Percentiles rank a stretch among this genome's conserved stretches.
Evolutionary conservation across 2,888 invertebrate genomes (phyloP).

Genomic region (Lasioglossum oenotherae): DNA sequence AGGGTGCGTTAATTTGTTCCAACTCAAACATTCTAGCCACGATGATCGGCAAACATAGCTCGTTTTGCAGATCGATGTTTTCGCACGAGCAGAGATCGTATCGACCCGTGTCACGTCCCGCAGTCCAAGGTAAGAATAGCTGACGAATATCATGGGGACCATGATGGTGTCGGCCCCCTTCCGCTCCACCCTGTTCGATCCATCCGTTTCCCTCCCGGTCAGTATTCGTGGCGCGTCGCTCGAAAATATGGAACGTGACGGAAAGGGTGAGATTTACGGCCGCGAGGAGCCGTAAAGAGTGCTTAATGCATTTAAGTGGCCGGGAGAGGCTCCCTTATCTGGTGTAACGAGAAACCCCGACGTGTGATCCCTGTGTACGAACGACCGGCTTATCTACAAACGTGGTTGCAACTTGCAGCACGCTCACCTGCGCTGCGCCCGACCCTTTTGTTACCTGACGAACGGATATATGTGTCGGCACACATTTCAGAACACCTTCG

Average conservation of each 20-base stretch:
- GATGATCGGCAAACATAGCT: not conserved
- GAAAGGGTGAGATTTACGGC: slow-evolving; percentile 74
- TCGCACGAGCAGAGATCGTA: slow-evolving; percentile 31
- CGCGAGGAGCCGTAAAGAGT: slow-evolving; percentile 54
- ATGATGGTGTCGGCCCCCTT: not conserved
- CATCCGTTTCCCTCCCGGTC: not conserved
- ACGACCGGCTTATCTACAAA: slow-evolving; percentile 57
- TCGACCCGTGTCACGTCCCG: slow-evolving; percentile 51
- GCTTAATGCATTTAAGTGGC: slow-evolving; percentile 57
- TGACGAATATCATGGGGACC: slow-evolving; percentile 17
- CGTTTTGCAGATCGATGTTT: slow-evolving; percentile 20
- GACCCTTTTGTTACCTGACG: not conserved
- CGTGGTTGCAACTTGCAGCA: slow-evolving; percentile 12
- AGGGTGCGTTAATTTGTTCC: not conserved
- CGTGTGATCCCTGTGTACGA: slow-evolving; percentile 47
- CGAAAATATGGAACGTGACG: slow-evolving; percentile 77
- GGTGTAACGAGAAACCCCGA: slow-evolving; percentile 46
- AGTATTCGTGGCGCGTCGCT: slow-evolving; percentile 48
- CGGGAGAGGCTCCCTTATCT: slow-evolving; percentile 58
- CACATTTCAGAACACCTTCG: not conserved
- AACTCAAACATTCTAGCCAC: not conserved
- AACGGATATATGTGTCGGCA: slow-evolving; percentile 1
- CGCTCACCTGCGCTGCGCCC: not conserved
- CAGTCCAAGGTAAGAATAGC: slow-evolving; percentile 37
- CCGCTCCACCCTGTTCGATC: slow-evolving; percentile 11